These are phyloP conservation scores for Amphipyra tragopoginis DNA, from an alignment of 2,888 invertebrate species.

Conservation along the genomic window DNA sequence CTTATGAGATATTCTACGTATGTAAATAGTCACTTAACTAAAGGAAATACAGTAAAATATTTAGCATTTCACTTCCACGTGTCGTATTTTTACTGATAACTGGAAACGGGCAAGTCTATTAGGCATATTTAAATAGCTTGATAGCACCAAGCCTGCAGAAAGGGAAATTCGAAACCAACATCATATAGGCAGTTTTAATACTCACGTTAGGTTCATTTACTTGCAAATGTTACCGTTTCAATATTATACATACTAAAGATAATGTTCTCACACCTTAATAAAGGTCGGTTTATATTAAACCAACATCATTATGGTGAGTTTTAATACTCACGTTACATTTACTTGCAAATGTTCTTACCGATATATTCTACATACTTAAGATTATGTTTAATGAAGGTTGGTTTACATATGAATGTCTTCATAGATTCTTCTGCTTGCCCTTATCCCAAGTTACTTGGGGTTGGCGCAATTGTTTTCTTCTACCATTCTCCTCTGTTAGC, in stretches of 20 bases:
- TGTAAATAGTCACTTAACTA: too few relatives aligned
- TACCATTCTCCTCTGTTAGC: too few relatives aligned
- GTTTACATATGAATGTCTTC: conserved; percentile 16
- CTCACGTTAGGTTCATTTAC: conserved; percentile 55
- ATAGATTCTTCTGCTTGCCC: too few relatives aligned
- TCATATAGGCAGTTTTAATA: conserved; percentile 44
- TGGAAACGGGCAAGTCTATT: conserved; percentile 30
- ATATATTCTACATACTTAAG: conserved; percentile 26
- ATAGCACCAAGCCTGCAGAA: conserved; percentile 51
- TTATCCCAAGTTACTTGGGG: too few relatives aligned
- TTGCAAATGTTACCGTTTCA: conserved; percentile 34
- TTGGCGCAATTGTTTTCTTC: too few relatives aligned
- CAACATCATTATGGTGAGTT: conserved; percentile 34
- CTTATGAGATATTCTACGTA: conserved; percentile 7
- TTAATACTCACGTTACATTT: conserved; percentile 56
- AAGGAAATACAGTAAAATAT: background rate
- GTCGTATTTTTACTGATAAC: conserved; percentile 42
- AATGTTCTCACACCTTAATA: conserved; percentile 5
- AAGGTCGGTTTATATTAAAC: conserved; percentile 33
- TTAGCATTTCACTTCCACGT: conserved; percentile 42
- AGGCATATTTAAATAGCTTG: conserved; percentile 33
- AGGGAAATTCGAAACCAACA: conserved; percentile 59
- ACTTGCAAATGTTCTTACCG: conserved; percentile 36
- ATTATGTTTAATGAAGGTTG: conserved; percentile 23
- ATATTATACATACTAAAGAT: conserved; percentile 27